Evolutionary conservation across 2,888 invertebrate genomes (phyloP).

Genomic region (Drosophila kuntzei): DNA sequence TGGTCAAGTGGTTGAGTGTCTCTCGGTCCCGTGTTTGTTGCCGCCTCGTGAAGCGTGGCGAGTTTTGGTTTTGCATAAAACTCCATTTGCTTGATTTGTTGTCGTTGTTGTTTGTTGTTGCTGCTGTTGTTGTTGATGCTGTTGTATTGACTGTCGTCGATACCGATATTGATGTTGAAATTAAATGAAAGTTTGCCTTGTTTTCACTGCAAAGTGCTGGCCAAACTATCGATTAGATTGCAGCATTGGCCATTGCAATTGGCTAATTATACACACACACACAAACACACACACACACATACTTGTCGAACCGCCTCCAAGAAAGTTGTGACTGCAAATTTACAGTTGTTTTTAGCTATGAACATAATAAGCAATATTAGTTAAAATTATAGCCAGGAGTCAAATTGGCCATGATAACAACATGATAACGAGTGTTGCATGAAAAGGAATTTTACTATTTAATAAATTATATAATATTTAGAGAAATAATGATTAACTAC

Average conservation of each 20-base stretch:
- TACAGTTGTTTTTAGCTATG: conserved; percentile 8
- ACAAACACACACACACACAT: neutral
- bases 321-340: conserved; percentile 35
- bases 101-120: conserved; percentile 17
- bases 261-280: conserved; percentile 57
- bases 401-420: conserved; percentile 10
- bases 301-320: conserved; percentile 32
- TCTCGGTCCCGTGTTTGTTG: conserved; percentile 45
- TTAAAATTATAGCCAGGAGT: conserved; percentile 13
- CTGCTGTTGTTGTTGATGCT: conserved; percentile 20
- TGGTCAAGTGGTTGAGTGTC: conserved; percentile 64
- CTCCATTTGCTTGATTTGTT: conserved; percentile 49
- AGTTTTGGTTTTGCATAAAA: conserved; percentile 65
- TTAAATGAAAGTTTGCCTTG: conserved; percentile 71
- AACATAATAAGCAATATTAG: conserved; percentile 14
- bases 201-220: conserved; percentile 69
- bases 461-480: conserved; percentile 7
- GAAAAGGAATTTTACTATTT: neutral
- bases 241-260: conserved; percentile 38
- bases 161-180: conserved; percentile 47
- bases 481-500: neutral
- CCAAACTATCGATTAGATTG: conserved; percentile 63
- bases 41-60: conserved; percentile 51
- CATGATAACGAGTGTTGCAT: conserved; percentile 1
- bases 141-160: conserved; percentile 28